Evolutionary conservation across 2,888 invertebrate species (phyloP), one percentile per base, ranked within the genome.

Genomic region (Tipula unca): DNA sequence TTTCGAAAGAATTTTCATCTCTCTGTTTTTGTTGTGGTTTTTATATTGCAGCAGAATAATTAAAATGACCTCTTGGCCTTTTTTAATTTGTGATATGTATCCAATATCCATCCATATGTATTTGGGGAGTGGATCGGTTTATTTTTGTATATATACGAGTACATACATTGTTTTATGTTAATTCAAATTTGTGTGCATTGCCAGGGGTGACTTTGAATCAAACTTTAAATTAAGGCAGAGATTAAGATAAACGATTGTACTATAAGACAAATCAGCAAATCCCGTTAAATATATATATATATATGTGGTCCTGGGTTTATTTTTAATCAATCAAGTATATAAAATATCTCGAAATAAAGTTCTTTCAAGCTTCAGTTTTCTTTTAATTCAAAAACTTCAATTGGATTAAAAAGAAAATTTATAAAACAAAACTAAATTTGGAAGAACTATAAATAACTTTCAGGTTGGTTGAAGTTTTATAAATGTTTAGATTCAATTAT

Each of bases 11-110:
- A 35, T 83, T 83, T 32, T 83, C 32, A 5, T 32, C 35, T 32
- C 8, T 82, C n/a, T 83, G 29, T 17, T 32, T 32, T 8, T 17
- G 17, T 83, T 83, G 83, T 32, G 29, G 17, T n/a, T 83, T n/a
- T 83, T 6, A 69, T 69, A 25, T 69, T 10, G 69, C 25, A 25
- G 10, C 69, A 83, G 32, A 83, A 83, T 83, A 83, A 83, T 83
- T 32, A 83, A 83, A 32, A 83, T 83, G 83, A 83, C 83, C 32
- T 32, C 32, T 83, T 83, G 35, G n/a, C 35, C 83, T 83, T 83
- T 83, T 35, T 83, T 83, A 69, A 69, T 25, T 69, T 69, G 25
- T 69, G 69, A 69, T 69, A 69, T 69, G 25, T 69, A 69, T 69
- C 25, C 69, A 69, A 69, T 69, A 69, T 69, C 69, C 25, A 25